Base-by-base conservation (phyloP, 2,888 invertebrate genomes). In the Herminia tarsipennalis region DNA sequence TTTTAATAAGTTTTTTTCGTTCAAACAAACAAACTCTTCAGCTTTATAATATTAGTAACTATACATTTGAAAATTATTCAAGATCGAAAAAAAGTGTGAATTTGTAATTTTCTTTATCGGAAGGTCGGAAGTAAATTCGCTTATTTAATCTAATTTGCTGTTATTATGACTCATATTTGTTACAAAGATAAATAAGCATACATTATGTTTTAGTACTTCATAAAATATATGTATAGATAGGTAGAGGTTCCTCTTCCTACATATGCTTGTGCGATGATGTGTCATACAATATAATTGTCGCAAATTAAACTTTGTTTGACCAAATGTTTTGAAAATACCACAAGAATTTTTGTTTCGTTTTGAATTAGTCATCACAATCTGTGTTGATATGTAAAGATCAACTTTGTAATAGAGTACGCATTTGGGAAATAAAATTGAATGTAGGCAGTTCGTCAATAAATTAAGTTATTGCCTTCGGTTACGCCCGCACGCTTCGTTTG, bases 271-370 rank as follows among this genome's bases (percentile, higher is more conserved):
- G 42, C 30, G 10, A 32, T 12, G 34, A 62, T 57, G 53, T 57
- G 58, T 66, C 66, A 57, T 25, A 39, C 39, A n/a, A n/a, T n/a
- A n/a, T n/a, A n/a, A n/a, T n/a, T n/a, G 36, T 35, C 22, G 18
- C 27, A 25, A 32, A 21, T 16, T 33, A 42, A 28, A 33, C 24
- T 53, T 36, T 55, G 46, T 61, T 61, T 61, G 16, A 13, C 14
- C 45, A 62, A 45, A 50, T 56, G 45, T 50, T 61, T 41, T 8
- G 30, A 9, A 17, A 32, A 34, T 38, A 16, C n/a, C 44, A 21
- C 13, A 10, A 27, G 14, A 25, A 21, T 9, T 12, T 36, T 32
- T 28, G 10, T 20, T 27, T 10, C 5, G 10, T 3, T 30, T 18
- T 9, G 22, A 13, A 2, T 6, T 5, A 28, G n/a, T 42, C 16